Evolutionary conservation across 2,113 vertebrate species (phyloP), one percentile per base, ranked within the genome.

Genomic region (Toxotes jaculatrix): DNA sequence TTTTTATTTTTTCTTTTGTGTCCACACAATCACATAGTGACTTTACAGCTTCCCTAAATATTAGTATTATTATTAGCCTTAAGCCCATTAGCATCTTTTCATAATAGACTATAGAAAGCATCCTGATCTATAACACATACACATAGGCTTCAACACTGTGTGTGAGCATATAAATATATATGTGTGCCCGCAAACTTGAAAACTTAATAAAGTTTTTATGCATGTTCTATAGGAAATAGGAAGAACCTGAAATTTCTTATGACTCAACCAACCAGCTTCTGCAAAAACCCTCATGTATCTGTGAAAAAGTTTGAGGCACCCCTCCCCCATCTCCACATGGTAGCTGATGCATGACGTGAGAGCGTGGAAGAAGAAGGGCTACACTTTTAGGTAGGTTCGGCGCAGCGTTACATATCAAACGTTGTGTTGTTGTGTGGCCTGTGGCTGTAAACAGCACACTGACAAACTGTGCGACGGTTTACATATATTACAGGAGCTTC

Each of bases 301-400:
- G 92, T 91, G 89, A 93, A 90, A 27, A 90, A 78, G 64, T 91
- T 90, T 74, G 77, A 61, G 68, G 69, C 81, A 38, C 93, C 93
- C 94, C 86, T 93, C 93, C 95, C 94, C 93, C 94, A 87, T 31
- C 64, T 85, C 91, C 91, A 92, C 90, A 92, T 92, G 88, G 89
- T 87, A 45, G 80, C 69, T 74, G 84, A 64, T 87, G 90, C 89
- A 65, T 80, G 76, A 88, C 62, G 56, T 57, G 66, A 70, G 55
- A 79, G 66, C n/a, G 72, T 76, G 71, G 47, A 70, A 72, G 66
- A 27, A 65, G 60, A 70, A 57, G 68, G 55, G 47, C 38, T 12
- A 14, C 64, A 40, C 49, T 82, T 60, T 70, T 34, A 65, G 76
- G 81, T 79, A 43, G 51, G 71, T 61, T 62, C 17, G 43, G 23